These are phyloP conservation scores for Gavia stellata DNA, from an alignment of 2,113 vertebrate genomes.

Conservation along the genomic window DNA sequence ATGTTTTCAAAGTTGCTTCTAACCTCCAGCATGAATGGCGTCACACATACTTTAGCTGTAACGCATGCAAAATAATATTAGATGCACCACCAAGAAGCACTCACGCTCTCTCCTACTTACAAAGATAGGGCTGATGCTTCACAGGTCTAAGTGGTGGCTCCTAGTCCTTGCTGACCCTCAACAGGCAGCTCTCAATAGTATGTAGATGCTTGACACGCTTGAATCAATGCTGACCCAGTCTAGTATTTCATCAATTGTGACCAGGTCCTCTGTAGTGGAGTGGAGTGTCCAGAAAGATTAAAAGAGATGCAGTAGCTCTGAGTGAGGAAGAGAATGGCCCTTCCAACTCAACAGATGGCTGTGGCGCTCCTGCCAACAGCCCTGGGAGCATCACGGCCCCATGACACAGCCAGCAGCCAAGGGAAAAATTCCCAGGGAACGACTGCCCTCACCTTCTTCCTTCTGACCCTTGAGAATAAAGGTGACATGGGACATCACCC, in stretches of 20 bases:
- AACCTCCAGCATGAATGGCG: neutral
- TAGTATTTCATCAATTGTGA: neutral
- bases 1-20: neutral
- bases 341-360: neutral
- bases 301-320: neutral
- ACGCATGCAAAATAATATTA: neutral
- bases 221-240: neutral
- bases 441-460: neutral
- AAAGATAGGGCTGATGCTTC: neutral
- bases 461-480: neutral
- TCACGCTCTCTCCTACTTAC: neutral
- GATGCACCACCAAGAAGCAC: neutral
- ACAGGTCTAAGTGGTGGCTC: neutral
- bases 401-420: neutral
- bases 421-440: neutral
- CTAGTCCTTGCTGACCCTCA: neutral
- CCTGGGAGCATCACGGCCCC: neutral
- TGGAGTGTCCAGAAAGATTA: neutral
- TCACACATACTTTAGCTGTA: neutral
- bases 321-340: neutral
- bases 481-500: neutral
- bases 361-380: neutral
- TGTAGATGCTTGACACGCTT: neutral
- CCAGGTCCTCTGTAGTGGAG: neutral
- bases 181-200: neutral